Conservation (phyloP, 2,113 vertebrate species). For the Aramus guarauna region DNA sequence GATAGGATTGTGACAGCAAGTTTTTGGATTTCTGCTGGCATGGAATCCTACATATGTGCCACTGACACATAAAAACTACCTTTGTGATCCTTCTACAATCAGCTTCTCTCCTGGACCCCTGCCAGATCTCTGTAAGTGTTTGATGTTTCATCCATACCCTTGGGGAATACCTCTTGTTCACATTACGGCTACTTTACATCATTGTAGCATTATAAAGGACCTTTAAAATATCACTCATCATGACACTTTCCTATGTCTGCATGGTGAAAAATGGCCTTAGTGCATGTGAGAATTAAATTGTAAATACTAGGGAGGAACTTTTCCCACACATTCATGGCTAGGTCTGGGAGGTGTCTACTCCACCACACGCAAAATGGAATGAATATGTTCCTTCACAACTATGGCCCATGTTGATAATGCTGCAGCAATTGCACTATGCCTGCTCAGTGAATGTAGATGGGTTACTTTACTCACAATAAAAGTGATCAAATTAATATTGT, state of each 20-base stretch:
- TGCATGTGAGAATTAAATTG: background rate
- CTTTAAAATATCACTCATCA: background rate
- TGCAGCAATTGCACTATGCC: background rate
- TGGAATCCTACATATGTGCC: background rate
- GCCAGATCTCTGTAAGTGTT: background rate
- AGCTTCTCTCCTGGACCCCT: background rate
- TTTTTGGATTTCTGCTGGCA: background rate
- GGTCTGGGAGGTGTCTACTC: background rate
- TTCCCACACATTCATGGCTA: background rate
- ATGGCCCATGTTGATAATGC: background rate
- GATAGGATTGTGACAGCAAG: background rate
- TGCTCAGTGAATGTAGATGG: background rate
- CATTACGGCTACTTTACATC: background rate
- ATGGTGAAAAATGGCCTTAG: background rate
- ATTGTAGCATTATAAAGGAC: background rate
- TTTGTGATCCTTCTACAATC: background rate
- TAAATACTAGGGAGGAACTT: background rate
- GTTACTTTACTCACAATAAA: background rate
- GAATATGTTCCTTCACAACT: background rate
- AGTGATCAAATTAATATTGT: background rate
- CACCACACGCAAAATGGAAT: background rate
- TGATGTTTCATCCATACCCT: constrained; percentile 1
- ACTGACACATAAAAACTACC: background rate
- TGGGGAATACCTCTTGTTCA: background rate
- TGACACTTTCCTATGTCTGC: background rate